These are phyloP conservation scores for Suillia variegata DNA, from an alignment of 2,888 invertebrate species.

Conservation along the genomic window DNA sequence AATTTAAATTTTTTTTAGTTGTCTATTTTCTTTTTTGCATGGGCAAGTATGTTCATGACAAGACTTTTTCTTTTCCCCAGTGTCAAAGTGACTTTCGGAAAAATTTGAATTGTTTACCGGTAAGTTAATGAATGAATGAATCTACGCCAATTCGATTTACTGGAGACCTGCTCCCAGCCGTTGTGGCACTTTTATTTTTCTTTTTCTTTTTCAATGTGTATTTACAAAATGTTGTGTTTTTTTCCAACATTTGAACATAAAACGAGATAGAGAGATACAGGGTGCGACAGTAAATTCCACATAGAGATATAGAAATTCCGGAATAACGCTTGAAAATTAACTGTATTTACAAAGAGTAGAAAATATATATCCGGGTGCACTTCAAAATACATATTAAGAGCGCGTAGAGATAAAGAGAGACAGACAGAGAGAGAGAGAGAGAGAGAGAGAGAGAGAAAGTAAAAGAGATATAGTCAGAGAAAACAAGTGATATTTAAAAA, in stretches of 20 bases:
- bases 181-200: conserved; percentile 27
- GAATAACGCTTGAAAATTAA: conserved; percentile 58
- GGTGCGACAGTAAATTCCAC: conserved; percentile 12
- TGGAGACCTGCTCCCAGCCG: conserved; percentile 55
- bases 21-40: neutral
- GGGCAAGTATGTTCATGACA: neutral
- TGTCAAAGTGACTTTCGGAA: conserved; percentile 32
- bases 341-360: conserved; percentile 49
- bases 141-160: conserved; percentile 30
- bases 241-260: conserved; percentile 16
- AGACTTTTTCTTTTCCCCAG: conserved; percentile 34
- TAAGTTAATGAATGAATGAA: conserved; percentile 30
- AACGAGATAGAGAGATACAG: conserved; percentile 9
- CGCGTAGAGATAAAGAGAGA: conserved; percentile 19
- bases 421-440: conserved; percentile 14
- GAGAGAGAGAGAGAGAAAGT: conserved; percentile 27
- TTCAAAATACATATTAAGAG: neutral
- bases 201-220: too few relatives aligned
- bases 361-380: conserved; percentile 8
- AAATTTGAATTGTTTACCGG: conserved; percentile 22
- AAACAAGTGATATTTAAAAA: conserved; percentile 26
- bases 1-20: conserved; percentile 11
- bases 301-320: conserved; percentile 46
- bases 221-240: conserved; percentile 29
- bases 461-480: conserved; percentile 22